A percentile compares a stretch with the other conserved stretches of the same genome.
These are phyloP conservation scores for Forficula auricularia DNA, from an alignment of 1,140 invertebrate species.

Conservation along the genomic window DNA sequence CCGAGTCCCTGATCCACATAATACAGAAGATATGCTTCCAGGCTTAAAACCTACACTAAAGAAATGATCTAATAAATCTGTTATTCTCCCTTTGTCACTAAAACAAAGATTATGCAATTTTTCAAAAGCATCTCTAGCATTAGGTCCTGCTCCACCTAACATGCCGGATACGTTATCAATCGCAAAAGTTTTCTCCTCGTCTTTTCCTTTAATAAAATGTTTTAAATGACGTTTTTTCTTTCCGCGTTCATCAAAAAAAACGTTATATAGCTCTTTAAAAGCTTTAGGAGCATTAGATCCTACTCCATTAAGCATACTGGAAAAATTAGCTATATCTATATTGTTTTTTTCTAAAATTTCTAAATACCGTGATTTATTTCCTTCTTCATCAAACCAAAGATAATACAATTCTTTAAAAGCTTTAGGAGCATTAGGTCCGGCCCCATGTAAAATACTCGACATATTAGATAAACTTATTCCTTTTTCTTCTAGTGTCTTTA, in stretches of 20 bases:
- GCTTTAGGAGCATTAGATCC: conserved; percentile 4
- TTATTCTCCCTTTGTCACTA: conserved; percentile 13
- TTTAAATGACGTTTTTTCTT: conserved; percentile 16
- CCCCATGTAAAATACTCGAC: neutral
- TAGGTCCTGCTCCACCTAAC: conserved; percentile 17
- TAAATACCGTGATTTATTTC: no score
- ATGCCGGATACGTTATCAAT: conserved; percentile 15
- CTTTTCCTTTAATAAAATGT: conserved; percentile 10
- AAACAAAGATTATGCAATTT: conserved; percentile 17
- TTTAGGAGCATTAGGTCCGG: no score
- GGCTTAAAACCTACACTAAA: conserved; percentile 14
- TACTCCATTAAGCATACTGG: conserved; percentile 13
- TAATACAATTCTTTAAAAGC: no score
- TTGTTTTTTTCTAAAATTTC: conserved; percentile 9
- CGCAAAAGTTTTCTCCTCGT: conserved; percentile 12
- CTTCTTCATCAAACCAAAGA: no score
- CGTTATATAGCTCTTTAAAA: conserved; percentile 13
- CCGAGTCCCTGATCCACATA: conserved; percentile 15
- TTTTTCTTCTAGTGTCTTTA: neutral
- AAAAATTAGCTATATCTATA: conserved; percentile 12
- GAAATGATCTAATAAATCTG: conserved; percentile 14
- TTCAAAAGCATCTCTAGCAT: conserved; percentile 14
- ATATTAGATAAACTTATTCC: neutral
- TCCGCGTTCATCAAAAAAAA: conserved; percentile 17
- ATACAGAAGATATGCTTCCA: conserved; percentile 15